Percentiles rank a stretch among this genome's conserved stretches.
Evolutionary conservation across 1,140 invertebrate species (phyloP).

Genomic region (Acromyrmex charruanus): DNA sequence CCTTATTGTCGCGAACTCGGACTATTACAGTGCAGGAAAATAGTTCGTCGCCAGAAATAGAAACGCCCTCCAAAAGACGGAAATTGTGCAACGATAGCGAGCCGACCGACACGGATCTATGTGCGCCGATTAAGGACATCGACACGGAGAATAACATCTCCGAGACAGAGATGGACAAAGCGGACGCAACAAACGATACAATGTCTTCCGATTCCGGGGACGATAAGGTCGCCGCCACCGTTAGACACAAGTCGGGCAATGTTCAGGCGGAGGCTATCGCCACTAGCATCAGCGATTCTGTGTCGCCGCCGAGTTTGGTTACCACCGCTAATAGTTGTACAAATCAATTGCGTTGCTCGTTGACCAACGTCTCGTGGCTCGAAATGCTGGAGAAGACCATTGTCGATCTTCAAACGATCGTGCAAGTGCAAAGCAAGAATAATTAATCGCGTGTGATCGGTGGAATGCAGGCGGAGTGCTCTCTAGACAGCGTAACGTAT

Average conservation of each 20-base stretch:
- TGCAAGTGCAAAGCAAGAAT: constrained; percentile 84
- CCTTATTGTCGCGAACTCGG: constrained; percentile 79
- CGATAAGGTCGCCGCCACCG: constrained; percentile 66
- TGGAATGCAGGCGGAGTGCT: neutral
- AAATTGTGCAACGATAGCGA: constrained; percentile 80
- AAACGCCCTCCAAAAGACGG: constrained; percentile 83
- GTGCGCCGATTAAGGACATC: constrained; percentile 64
- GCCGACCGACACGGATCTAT: constrained; percentile 56
- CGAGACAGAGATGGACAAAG: constrained; percentile 70
- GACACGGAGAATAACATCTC: constrained; percentile 65
- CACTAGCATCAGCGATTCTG: constrained; percentile 50
- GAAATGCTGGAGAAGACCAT: constrained; percentile 86
- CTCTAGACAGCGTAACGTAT: constrained; percentile 50
- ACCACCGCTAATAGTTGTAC: constrained; percentile 76
- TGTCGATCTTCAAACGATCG: constrained; percentile 82
- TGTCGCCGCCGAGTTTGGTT: constrained; percentile 59
- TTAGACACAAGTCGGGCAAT: constrained; percentile 67
- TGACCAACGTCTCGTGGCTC: constrained; percentile 83
- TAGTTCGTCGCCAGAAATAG: constrained; percentile 75
- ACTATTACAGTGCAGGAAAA: constrained; percentile 79
- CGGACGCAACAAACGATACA: constrained; percentile 68
- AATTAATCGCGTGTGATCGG: constrained; percentile 65
- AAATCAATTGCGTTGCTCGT: constrained; percentile 80
- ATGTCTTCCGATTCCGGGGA: constrained; percentile 73
- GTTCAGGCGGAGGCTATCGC: constrained; percentile 70